These are phyloP conservation scores for Odontothrips loti DNA, from an alignment of 2,888 invertebrate genomes.

Conservation along the genomic window DNA sequence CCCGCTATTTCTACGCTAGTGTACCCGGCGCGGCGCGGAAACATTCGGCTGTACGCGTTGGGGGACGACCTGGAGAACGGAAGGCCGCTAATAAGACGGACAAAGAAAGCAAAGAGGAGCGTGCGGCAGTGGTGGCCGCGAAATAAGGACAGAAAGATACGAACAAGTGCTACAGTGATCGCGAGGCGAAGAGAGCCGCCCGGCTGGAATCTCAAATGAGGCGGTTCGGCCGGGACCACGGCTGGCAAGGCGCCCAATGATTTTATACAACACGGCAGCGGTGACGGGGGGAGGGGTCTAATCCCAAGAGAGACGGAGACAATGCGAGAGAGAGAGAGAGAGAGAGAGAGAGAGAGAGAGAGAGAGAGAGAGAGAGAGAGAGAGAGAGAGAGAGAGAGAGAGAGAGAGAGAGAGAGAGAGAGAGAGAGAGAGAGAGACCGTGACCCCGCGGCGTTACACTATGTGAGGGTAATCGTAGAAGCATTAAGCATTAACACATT, in stretches of 20 bases:
- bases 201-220: not conserved
- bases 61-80: too few relatives aligned
- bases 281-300: not conserved
- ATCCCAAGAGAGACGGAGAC: not conserved
- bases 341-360: conserved; percentile 20
- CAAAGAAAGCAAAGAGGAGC: not conserved
- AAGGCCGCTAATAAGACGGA: too few relatives aligned
- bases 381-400: conserved; percentile 16
- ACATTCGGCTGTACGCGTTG: too few relatives aligned
- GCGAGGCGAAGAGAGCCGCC: not conserved
- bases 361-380: not conserved
- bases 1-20: too few relatives aligned
- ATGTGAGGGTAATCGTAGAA: not conserved
- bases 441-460: not conserved
- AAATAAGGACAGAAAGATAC: not conserved
- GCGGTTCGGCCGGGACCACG: not conserved
- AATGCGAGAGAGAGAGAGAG: not conserved
- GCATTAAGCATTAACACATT: not conserved
- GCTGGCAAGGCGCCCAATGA: not conserved
- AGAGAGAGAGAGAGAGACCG: not conserved
- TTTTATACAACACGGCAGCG: not conserved
- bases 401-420: conserved; percentile 13
- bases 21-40: too few relatives aligned
- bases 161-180: not conserved
- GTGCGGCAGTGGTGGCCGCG: not conserved